Evolutionary conservation across 1,140 invertebrate species (phyloP).

Genomic region (Drosophila albomicans): DNA sequence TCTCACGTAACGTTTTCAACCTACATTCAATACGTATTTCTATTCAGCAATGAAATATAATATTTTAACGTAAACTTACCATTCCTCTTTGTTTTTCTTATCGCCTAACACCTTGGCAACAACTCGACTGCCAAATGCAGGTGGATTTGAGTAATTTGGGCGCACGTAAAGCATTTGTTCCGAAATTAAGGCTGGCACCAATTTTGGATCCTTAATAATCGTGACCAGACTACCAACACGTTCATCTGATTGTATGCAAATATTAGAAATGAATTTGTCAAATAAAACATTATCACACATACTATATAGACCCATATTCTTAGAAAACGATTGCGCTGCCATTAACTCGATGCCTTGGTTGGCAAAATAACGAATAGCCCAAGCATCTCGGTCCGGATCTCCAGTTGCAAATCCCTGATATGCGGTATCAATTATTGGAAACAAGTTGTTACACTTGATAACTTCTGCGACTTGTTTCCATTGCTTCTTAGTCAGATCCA

Average conservation of each 20-base stretch:
- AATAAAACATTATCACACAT: neutral
- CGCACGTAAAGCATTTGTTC: conserved; percentile 98
- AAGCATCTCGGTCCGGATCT: conserved; percentile 94
- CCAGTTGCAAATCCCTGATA: conserved; percentile 98
- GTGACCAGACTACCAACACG: conserved; percentile 95
- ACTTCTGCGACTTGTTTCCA: conserved; percentile 92
- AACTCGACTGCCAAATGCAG: conserved; percentile 96
- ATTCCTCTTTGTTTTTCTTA: conserved; percentile 90
- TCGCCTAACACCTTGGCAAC: conserved; percentile 93
- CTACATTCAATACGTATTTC: neutral
- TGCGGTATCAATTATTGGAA: conserved; percentile 99
- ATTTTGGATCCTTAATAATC: conserved; percentile 90
- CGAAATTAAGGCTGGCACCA: conserved; percentile 93
- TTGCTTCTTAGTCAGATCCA: conserved; percentile 95
- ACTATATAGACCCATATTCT: conserved; percentile 98
- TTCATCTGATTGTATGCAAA: conserved; percentile 86
- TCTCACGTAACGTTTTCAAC: conserved; percentile 86
- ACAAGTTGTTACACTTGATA: conserved; percentile 93
- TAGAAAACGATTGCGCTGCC: conserved; percentile 97
- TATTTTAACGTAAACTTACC: conserved; percentile 87
- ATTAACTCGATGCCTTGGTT: conserved; percentile 95
- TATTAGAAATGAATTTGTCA: neutral
- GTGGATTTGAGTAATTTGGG: conserved; percentile 99
- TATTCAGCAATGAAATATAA: too few relatives aligned
- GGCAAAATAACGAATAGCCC: conserved; percentile 94